Evolutionary conservation across 2,888 invertebrate genomes (phyloP), one percentile per base, ranked within the genome.

Genomic region (Prostheceraeus crozeri): DNA sequence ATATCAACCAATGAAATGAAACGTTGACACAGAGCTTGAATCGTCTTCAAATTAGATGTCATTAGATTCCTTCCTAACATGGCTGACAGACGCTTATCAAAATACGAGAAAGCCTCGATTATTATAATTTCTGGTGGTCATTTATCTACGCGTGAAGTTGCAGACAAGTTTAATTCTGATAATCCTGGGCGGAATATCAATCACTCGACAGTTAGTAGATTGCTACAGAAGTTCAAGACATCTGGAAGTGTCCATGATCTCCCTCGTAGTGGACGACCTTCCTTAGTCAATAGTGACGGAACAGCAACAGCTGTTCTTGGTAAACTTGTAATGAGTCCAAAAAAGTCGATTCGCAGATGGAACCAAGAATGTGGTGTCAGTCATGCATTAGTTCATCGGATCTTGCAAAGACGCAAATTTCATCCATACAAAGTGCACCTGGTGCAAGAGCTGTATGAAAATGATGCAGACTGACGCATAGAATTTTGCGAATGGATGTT

Each of bases 401-500:
- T 6, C 40, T 40, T 40, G 40, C n/a, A 40, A 40, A 8, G 40
- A 40, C 40, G 21, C 8, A 6, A 40, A 23, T 40, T 40, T 23
- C 40, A 40, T 40, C 40, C 40, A 40, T 40, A 40, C 14, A 40
- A n/a, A 40, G 40, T 40, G 19, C 40, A 40, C 19, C 40, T 40
- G 8, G 16, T 40, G n/a, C 40, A 40, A 14, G 4, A 40, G 21
- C 40, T 40, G 40, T 23, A 40, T 40, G 40, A 40, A 40, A 23
- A 40, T 40, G 16, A 40, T 40, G n/a, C 40, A 40, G 40, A 40
- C 40, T 19, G n/a, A 40, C 14, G 25, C 28, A 10, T 48, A 16
- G 48, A 48, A 48, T 48, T 19, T 48, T 48, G 48, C 14, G 48
- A 48, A 16, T 48, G 48, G 25, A 40, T 40, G 40, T 40, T 40